Evolutionary conservation across 2,888 invertebrate species (phyloP), one percentile per base, ranked within the genome.

Genomic region (Apamea anceps): DNA sequence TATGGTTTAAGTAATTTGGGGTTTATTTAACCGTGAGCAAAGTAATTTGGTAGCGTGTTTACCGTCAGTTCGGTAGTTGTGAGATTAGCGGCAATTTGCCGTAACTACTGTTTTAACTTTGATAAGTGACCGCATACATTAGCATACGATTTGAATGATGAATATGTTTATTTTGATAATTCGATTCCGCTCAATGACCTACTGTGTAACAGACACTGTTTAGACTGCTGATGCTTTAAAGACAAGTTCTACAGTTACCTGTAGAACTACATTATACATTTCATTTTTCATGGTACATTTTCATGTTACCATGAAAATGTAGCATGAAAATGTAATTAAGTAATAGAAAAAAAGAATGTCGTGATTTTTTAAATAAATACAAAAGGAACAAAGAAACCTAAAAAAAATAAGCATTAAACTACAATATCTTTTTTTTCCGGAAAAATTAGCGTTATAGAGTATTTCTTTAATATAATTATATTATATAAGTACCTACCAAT

Each of bases 31-130:
- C 45, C n/a, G 51, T 42, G 60, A 70, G 51, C 37, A 42, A 67
- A 48, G 48, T 65, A 63, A 42, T 68, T 51, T 15, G 80, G 74
- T 75, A 72, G 74, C 87, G 51, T 45, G 65, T 63, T 80, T 71
- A 54, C 74, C 68, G 72, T 62, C 71, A 32, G 48, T 62, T 70
- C 51, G 67, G 66, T 66, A 72, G 65, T 75, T 25, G 75, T 8
- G 28, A 70, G 68, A 83, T 88, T 63, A 66, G 28, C 71, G 67
- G 75, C 79, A 89, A 87, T 87, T 87, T 81, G 81, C 75, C 62
- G 25, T 85, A 89, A 89, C 88, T 85, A 89, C 82, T 84, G 89
- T 87, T 81, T 79, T 87, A 85, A 80, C 45, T 85, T 79, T 73
- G 71, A 85, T 89, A 77, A 66, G 73, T 82, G 68, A 57, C 60